Percentiles rank a stretch among this genome's conserved stretches.
Conservation (phyloP, 1,140 invertebrate species). For the Phortica variegata region DNA sequence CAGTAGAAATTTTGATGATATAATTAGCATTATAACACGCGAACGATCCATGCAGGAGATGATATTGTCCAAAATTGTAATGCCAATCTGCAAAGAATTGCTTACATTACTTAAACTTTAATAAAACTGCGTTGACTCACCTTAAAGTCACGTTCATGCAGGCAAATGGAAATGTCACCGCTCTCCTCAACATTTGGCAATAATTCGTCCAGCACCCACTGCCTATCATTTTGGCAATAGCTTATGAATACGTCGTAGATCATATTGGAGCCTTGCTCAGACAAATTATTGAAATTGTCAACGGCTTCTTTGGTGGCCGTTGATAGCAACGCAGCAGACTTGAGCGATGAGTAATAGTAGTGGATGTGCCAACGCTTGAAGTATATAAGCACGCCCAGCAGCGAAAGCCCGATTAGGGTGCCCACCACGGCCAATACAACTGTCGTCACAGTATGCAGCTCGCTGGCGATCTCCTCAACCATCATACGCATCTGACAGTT, state of each 20-base stretch:
- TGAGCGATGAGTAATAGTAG: conserved; percentile 63
- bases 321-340: conserved; percentile 57
- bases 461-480: conserved; percentile 10
- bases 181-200: conserved; percentile 63
- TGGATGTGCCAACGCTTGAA: conserved; percentile 60
- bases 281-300: conserved; percentile 26
- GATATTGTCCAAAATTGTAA: conserved; percentile 67
- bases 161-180: conserved; percentile 61
- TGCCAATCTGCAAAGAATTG: conserved; percentile 59
- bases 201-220: conserved; percentile 63
- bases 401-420: conserved; percentile 38
- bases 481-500: conserved; percentile 22
- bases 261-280: conserved; percentile 26
- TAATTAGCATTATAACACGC: conserved; percentile 62
- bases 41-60: conserved; percentile 66
- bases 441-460: conserved; percentile 23
- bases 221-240: conserved; percentile 64
- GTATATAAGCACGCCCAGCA: conserved; percentile 48
- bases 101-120: background rate
- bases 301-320: conserved; percentile 32
- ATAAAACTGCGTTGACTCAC: conserved; percentile 49
- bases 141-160: conserved; percentile 68
- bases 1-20: conserved; percentile 62
- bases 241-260: conserved; percentile 66
- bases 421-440: conserved; percentile 29